Evolutionary conservation across 2,797 vertebrate species (phyloP), one percentile per base, ranked within the genome.

Genomic region (Danio aesculapii): DNA sequence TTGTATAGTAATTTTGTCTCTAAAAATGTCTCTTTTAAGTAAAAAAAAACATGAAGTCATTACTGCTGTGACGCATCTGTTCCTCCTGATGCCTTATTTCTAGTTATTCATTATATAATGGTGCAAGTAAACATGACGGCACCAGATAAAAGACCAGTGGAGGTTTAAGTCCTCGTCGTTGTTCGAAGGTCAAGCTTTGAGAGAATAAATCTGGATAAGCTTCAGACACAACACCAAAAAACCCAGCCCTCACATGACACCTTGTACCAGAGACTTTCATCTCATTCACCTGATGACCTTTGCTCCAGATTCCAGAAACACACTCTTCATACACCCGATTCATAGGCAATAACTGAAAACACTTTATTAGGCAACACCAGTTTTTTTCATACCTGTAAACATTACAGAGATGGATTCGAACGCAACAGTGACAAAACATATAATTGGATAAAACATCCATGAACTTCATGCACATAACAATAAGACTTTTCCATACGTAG

Each of bases 341-440:
- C 46, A 14, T 43, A 49, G 8, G 58, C 68, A 64, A 68, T 47
- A 39, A 58, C 68, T 79, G 46, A 61, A 52, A 21, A 59, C 59
- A 73, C 64, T 83, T 86, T 86, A 86, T 77, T 86, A 69, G 58
- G 13, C 58, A 47, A 71, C 82, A 79, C 68, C 77, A 63, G 53
- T 57, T 30, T 69, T 30, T 63, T 74, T 69, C 73, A 78, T 59
- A 57, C 57, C n/a, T 71, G 58, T 71, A 46, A 75, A 84, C 57
- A n/a, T 49, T 59, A 58, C 62, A 59, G 53, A 52, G 68, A 59
- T 30, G 4, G 43, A 52, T 6, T 39, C 12, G 59, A 83, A 66
- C 14, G 43, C 57, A 66, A 79, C 49, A 70, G 52, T 78, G 39
- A 39, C 49, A 58, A 52, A 53, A 58, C 10, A 10, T 53, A 17